phyloP scores from a whole-genome alignment of 1,140 invertebrate species.

The Papilio machaon region DNA sequence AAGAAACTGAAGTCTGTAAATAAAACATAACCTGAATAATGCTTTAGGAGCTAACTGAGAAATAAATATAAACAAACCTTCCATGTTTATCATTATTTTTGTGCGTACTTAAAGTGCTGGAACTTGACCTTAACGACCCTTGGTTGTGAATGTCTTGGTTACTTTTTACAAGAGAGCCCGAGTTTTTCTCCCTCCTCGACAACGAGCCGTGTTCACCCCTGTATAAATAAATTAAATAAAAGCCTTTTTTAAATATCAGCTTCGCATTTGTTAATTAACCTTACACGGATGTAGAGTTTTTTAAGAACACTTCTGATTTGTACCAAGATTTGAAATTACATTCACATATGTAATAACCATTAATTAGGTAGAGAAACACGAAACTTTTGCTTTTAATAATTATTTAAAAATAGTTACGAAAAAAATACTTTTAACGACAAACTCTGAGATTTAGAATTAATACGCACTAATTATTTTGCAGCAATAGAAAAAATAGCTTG shows the following conservation, averaged over 20 bases:
- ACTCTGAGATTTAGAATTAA: too few species aligned
- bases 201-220: constrained; percentile 74
- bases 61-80: constrained; percentile 60
- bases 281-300: neutral
- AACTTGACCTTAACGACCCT: constrained; percentile 77
- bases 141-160: constrained; percentile 73
- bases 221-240: constrained; percentile 40
- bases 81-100: constrained; percentile 72
- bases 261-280: neutral
- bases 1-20: constrained; percentile 6
- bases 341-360: neutral
- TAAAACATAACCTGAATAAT: constrained; percentile 38
- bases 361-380: too few species aligned
- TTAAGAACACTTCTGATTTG: neutral
- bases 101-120: constrained; percentile 76
- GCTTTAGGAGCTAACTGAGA: constrained; percentile 26
- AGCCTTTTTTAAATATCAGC: constrained; percentile 33
- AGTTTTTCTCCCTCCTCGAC: constrained; percentile 73
- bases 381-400: too few species aligned
- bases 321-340: neutral
- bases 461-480: too few species aligned
- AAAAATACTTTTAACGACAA: too few species aligned
- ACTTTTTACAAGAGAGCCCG: constrained; percentile 67
- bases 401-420: too few species aligned
- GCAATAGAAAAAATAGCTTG: too few species aligned